Conservation (phyloP, 2,113 vertebrate genomes). For the Hirundichthys speculiger region DNA sequence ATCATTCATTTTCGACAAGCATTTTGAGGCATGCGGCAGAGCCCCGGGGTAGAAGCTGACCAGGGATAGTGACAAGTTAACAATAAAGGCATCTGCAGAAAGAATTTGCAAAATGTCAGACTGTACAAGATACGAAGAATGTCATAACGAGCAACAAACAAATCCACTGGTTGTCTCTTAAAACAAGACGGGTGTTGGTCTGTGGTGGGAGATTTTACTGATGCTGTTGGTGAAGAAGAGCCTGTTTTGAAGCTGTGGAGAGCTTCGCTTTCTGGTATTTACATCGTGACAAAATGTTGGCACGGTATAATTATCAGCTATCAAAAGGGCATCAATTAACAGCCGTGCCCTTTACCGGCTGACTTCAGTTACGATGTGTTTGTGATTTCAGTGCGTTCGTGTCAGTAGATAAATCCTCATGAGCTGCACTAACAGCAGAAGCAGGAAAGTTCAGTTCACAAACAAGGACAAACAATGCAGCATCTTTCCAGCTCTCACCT, state of each 20-base stretch:
- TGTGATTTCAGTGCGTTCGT: constrained; percentile 47
- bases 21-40: constrained; percentile 11
- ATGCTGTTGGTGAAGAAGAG: background rate
- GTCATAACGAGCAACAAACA: too few relatives aligned
- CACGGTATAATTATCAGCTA: constrained; percentile 35
- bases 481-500: too few relatives aligned
- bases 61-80: too few relatives aligned
- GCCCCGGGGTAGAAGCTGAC: background rate
- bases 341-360: constrained; percentile 50
- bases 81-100: background rate
- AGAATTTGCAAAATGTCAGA: background rate
- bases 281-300: constrained; percentile 43
- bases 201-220: too few relatives aligned
- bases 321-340: constrained; percentile 53
- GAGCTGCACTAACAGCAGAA: constrained; percentile 4
- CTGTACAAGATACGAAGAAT: too few relatives aligned
- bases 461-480: too few relatives aligned
- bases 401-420: constrained; percentile 49
- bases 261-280: constrained; percentile 29
- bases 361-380: constrained; percentile 42
- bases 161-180: too few relatives aligned
- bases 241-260: constrained; percentile 1
- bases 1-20: constrained; percentile 26
- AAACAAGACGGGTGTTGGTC: too few relatives aligned
- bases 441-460: background rate